phyloP scores from a whole-genome alignment of 2,113 vertebrate species.

The Lamprologus ornatipinnis region DNA sequence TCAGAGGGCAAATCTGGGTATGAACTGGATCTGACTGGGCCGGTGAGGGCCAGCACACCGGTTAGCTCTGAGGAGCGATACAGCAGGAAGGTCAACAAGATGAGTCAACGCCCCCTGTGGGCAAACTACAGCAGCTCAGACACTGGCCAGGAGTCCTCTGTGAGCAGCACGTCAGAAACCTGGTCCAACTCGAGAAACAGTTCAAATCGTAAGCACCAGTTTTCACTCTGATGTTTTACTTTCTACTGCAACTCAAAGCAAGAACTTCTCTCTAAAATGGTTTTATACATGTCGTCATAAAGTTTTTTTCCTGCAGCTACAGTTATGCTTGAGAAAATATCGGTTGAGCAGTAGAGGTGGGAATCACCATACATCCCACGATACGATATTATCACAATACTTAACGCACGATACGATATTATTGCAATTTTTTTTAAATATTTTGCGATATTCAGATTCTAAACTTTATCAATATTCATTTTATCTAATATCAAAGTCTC shows the following conservation, averaged over 20 bases:
- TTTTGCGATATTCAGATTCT: no score
- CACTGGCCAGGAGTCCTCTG: constrained; percentile 34
- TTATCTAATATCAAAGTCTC: no score
- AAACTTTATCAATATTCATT: no score
- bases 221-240: neutral
- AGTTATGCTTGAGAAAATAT: neutral
- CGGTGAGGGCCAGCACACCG: constrained; percentile 43
- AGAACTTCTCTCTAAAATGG: neutral
- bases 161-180: constrained; percentile 51
- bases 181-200: constrained; percentile 40
- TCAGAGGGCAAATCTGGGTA: neutral
- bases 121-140: constrained; percentile 40
- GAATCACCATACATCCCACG: no score
- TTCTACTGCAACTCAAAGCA: neutral
- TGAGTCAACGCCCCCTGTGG: constrained; percentile 11
- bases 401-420: no score
- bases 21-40: constrained; percentile 20
- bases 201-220: constrained; percentile 52
- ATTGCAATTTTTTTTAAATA: no score
- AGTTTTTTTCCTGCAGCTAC: neutral
- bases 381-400: no score
- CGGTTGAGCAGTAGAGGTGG: neutral
- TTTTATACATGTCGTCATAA: neutral
- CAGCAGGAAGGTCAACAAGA: constrained; percentile 28
- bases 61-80: constrained; percentile 29